phyloP scores from a whole-genome alignment of 1,140 invertebrate genomes.

The Marisa cornuarietis region DNA sequence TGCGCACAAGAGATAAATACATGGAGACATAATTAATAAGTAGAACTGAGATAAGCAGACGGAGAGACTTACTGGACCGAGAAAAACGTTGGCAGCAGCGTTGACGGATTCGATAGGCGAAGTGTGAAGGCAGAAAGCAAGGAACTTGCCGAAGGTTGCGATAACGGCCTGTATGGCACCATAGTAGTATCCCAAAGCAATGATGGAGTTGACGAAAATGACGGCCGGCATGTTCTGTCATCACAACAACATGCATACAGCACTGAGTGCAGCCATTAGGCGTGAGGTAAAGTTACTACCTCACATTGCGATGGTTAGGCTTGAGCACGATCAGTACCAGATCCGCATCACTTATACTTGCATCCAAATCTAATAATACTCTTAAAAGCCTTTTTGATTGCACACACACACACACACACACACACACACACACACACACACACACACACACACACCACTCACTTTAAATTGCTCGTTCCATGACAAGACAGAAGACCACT shows the following conservation, averaged over 20 bases:
- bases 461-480: conserved; percentile 52
- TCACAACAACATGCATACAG: not conserved
- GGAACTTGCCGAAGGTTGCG: conserved; percentile 41
- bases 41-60: no score
- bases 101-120: conserved; percentile 57
- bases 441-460: not conserved
- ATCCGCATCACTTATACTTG: not conserved
- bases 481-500: conserved; percentile 6
- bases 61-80: conserved; percentile 47
- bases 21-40: no score
- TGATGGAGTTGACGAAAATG: conserved; percentile 55
- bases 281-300: not conserved
- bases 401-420: not conserved
- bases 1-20: no score
- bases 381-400: not conserved
- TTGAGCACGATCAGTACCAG: not conserved
- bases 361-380: not conserved
- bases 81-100: conserved; percentile 58
- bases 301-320: not conserved
- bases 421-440: not conserved
- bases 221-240: conserved; percentile 55
- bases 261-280: not conserved
- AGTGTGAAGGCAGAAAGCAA: conserved; percentile 54
- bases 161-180: conserved; percentile 58
- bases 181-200: conserved; percentile 59